phyloP scores from a whole-genome alignment of 2,888 invertebrate species.

The Tetragonisca angustula region DNA sequence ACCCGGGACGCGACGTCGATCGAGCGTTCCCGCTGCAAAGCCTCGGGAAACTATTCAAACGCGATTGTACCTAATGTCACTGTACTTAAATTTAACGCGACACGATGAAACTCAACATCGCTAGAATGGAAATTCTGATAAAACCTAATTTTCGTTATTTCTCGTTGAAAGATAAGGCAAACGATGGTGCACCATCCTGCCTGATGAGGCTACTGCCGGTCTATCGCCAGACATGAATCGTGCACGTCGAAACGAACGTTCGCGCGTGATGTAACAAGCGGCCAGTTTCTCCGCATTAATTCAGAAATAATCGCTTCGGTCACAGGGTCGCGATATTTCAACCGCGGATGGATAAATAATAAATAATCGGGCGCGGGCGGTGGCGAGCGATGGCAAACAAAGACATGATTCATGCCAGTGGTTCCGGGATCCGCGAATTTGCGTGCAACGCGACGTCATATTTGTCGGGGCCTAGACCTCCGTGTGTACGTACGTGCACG shows the following conservation, averaged over 20 bases:
- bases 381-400: slow-evolving; percentile 31
- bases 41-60: too few species aligned
- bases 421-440: slow-evolving; percentile 42
- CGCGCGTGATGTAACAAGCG: background rate
- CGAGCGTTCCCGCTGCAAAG: too few species aligned
- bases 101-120: too few species aligned
- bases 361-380: slow-evolving; percentile 21
- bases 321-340: slow-evolving; percentile 16
- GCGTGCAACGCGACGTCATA: slow-evolving; percentile 39
- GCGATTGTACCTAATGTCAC: too few species aligned
- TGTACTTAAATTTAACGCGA: too few species aligned
- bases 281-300: slow-evolving; percentile 13
- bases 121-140: too few species aligned
- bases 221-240: background rate
- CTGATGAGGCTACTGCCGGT: too few species aligned
- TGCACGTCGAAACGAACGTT: background rate
- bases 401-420: slow-evolving; percentile 46
- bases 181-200: too few species aligned
- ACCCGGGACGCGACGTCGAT: too few species aligned
- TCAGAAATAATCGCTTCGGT: slow-evolving; percentile 19
- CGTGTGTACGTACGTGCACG: too few species aligned
- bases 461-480: slow-evolving; percentile 14
- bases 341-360: slow-evolving; percentile 41
- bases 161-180: too few species aligned
- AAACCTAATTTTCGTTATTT: too few species aligned